Evolutionary conservation across 1,140 invertebrate species (phyloP).

Genomic region (Aphis craccivora): DNA sequence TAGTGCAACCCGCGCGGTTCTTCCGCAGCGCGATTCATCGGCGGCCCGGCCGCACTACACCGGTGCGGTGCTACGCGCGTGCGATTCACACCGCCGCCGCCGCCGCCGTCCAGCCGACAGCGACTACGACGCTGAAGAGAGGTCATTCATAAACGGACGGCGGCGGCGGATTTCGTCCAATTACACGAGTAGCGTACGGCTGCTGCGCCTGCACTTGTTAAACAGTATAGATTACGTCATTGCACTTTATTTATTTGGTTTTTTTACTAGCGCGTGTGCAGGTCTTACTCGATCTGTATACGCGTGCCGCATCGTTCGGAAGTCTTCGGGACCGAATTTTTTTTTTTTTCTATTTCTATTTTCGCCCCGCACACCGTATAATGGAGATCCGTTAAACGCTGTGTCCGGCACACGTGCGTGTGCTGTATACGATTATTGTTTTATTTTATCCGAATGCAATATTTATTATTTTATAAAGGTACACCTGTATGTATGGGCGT

Average conservation of each 20-base stretch:
- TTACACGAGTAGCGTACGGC: neutral
- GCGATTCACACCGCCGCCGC: neutral
- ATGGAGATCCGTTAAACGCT: neutral
- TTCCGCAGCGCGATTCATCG: neutral
- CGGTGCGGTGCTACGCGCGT: neutral
- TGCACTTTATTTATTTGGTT: neutral
- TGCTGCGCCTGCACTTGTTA: neutral
- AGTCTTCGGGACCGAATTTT: neutral
- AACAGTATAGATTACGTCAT: conserved; percentile 26
- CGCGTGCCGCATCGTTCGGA: neutral
- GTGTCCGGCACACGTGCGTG: too few relatives aligned
- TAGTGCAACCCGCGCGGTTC: neutral
- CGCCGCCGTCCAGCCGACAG: neutral
- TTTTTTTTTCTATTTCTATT: neutral
- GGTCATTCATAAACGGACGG: conserved; percentile 53
- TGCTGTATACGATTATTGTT: neutral
- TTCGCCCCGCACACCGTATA: neutral
- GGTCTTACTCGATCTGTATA: neutral
- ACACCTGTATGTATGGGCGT: too few relatives aligned
- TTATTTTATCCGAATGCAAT: neutral
- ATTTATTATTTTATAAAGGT: neutral
- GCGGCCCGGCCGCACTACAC: neutral
- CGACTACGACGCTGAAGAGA: conserved; percentile 17
- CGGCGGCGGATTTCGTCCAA: conserved; percentile 29
- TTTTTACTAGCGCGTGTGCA: neutral